Base-by-base conservation (phyloP, 2,888 invertebrate genomes). In the Pseudococcus jackbeardsleyi region DNA sequence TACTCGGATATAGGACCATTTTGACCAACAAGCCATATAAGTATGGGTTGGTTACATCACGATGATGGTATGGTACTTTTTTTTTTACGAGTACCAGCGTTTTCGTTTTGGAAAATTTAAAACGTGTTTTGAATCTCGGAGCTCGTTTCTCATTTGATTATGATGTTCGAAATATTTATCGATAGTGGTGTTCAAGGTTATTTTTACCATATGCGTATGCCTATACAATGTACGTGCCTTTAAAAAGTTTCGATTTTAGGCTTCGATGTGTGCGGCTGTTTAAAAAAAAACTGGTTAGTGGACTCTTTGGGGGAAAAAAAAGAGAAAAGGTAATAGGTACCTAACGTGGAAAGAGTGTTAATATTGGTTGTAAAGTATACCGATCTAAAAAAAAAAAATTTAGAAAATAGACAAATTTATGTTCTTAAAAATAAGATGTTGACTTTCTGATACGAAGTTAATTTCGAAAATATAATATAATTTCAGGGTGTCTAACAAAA, bases 141-240 rank as follows among this genome's bases (percentile, higher is more conserved):
- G 79, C 79, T 79, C 46, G 42, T 79, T 79, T 79, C 26, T 79
- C 46, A 79, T 79, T 42, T 42, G 42, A 79, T 79, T 79, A 79
- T 46, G 79, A 79, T 79, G 79, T 79, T 79, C 42, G 42, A 19
- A 79, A 79, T 46, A 42, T 42, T 46, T 79, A 79, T 79, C 79
- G 79, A 79, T 79, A n/a, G 42, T 79, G n/a, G 39, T 39, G 72
- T 72, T 79, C 79, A 79, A 79, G 79, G 79, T 46, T 79, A 42
- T n/a, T 42, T 79, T 79, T 79, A 79, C 79, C 11, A 42, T n/a
- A 72, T 72, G 12, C 6, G 39, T 72, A 15, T 54, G 17, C 17
- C 8, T 46, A 17, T 77, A 79, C 79, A 46, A 79, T 79, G 79
- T 79, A 79, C 68, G 68, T 72, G 68, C 59, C 59, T 59, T 54